Conservation (phyloP, 2,113 vertebrate genomes). For the Taxidea taxus region DNA sequence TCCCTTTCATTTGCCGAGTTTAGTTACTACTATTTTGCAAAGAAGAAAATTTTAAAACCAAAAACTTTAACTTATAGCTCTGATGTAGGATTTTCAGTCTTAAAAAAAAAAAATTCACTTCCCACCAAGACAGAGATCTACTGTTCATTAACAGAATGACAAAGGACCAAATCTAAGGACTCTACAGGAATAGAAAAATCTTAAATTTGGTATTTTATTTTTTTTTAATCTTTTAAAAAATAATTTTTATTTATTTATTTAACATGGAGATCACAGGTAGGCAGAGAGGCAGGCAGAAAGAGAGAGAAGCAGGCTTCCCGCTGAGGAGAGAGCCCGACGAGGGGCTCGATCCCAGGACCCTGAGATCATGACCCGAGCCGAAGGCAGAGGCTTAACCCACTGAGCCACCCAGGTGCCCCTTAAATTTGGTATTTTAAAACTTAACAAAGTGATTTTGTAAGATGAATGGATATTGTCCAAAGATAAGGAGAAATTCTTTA, state of each 20-base stretch:
- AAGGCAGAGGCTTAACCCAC: no score
- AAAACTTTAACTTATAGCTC: background rate
- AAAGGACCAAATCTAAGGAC: background rate
- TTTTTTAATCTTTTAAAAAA: no score
- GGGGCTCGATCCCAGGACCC: no score
- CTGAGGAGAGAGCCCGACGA: no score
- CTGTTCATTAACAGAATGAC: background rate
- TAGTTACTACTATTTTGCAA: background rate
- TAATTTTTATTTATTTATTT: no score
- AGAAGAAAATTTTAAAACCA: background rate
- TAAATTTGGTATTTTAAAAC: constrained; percentile 14
- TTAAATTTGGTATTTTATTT: constrained; percentile 7
- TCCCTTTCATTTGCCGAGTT: background rate
- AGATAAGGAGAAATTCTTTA: background rate
- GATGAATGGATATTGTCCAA: background rate
- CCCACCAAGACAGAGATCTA: background rate
- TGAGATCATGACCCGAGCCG: no score
- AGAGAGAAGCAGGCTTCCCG: no score
- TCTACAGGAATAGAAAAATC: background rate
- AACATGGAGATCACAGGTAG: no score
- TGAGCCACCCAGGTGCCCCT: no score
- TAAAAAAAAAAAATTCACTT: background rate
- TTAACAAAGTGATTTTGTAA: background rate
- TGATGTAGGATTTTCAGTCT: background rate
- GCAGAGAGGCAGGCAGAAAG: no score